These are phyloP conservation scores for Scolanthus callimorphus DNA, from an alignment of 92 coral and sea anemone genomes.

Conservation along the genomic window DNA sequence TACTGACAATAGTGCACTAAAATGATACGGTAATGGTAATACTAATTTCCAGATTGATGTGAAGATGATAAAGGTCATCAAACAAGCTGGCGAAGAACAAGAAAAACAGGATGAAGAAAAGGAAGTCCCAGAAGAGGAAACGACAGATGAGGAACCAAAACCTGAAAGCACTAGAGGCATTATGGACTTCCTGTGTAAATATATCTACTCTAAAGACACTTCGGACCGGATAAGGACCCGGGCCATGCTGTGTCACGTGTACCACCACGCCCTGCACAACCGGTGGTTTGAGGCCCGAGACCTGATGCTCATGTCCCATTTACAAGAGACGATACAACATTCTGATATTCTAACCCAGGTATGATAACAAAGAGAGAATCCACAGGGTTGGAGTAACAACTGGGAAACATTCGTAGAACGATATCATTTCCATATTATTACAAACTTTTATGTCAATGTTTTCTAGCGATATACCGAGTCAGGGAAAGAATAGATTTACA, in stretches of 20 bases:
- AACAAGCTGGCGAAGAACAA: constrained; percentile 11
- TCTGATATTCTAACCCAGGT: constrained; percentile 99
- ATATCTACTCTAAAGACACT: constrained; percentile 91
- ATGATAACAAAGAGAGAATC: no score
- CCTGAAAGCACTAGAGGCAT: constrained; percentile 40
- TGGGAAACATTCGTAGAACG: no score
- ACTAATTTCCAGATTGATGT: constrained; percentile 29
- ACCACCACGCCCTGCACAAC: constrained; percentile 90
- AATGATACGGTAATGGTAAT: not conserved
- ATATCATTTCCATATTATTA: no score
- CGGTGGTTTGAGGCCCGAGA: constrained; percentile 97
- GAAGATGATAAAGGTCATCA: constrained; percentile 11
- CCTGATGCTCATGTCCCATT: constrained; percentile 94
- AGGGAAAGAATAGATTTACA: no score
- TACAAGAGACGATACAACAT: constrained; percentile 90
- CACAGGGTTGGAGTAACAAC: no score
- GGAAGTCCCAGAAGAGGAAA: constrained; percentile 20
- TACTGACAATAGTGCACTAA: no score
- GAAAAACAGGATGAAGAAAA: constrained; percentile 20
- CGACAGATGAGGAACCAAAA: constrained; percentile 13
- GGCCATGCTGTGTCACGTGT: constrained; percentile 95
- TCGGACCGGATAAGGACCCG: constrained; percentile 95
- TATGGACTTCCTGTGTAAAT: constrained; percentile 79
- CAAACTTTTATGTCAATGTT: no score
- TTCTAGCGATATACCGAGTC: no score